phyloP scores from a whole-genome alignment of 2,113 vertebrate species.

The Mormyrus iriodes region DNA sequence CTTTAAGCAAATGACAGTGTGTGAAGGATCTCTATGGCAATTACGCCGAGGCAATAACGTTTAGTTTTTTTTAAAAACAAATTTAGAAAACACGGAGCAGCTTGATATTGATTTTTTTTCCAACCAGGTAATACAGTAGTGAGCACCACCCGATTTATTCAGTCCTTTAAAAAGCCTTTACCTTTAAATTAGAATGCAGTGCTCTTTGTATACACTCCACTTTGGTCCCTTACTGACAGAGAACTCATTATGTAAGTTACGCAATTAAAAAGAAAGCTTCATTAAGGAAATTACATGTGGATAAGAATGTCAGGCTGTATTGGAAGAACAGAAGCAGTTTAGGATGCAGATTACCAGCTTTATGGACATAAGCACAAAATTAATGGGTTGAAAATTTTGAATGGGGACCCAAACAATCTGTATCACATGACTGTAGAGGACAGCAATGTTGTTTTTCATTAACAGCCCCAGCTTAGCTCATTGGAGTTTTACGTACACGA shows the following conservation, averaged over 20 bases:
- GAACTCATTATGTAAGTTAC: constrained; percentile 19
- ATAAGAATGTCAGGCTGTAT: constrained; percentile 22
- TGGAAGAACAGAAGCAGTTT: not conserved
- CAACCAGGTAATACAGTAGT: not conserved
- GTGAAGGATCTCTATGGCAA: constrained; percentile 15
- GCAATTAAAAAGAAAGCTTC: constrained; percentile 30
- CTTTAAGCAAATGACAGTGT: constrained; percentile 16
- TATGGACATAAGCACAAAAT: constrained; percentile 19
- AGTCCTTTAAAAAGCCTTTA: not conserved
- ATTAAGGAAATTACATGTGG: constrained; percentile 32
- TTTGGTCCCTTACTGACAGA: not conserved
- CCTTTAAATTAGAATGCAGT: not conserved
- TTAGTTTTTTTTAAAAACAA: not conserved
- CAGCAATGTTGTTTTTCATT: not conserved
- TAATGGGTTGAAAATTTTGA: constrained; percentile 20
- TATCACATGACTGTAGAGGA: not conserved
- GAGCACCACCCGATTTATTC: not conserved
- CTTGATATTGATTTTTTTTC: not conserved
- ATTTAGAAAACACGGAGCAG: not conserved
- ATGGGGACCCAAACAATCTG: constrained; percentile 20
- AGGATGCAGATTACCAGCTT: constrained; percentile 12
- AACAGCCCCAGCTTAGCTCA: not conserved
- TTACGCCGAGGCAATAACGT: not conserved
- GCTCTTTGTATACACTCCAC: not conserved
- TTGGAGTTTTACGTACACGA: not conserved